Percentiles rank a stretch among this genome's conserved stretches.
These are phyloP conservation scores for Chrysotoxum bicinctum DNA, from an alignment of 2,888 invertebrate genomes.

Conservation along the genomic window DNA sequence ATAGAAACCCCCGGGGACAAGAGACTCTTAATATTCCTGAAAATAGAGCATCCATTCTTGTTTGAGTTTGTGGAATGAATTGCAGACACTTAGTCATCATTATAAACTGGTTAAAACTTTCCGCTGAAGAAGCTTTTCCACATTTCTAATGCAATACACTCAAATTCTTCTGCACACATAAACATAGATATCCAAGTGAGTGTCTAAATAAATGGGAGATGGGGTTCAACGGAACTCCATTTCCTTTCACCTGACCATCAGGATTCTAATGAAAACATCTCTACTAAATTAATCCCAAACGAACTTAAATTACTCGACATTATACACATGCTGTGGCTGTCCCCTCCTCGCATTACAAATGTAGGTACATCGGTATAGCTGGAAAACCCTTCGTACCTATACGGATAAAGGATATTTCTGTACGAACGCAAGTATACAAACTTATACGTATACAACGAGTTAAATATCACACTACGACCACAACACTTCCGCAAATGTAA, in stretches of 20 bases:
- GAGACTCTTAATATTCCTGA: conserved; percentile 1
- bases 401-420: not conserved
- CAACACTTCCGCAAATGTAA: conserved; percentile 71
- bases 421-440: not conserved
- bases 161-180: not conserved
- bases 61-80: conserved; percentile 54
- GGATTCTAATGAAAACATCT: conserved; percentile 69
- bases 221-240: conserved; percentile 3
- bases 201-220: not conserved
- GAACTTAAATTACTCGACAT: conserved; percentile 70
- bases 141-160: conserved; percentile 24
- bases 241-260: conserved; percentile 67
- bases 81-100: conserved; percentile 67
- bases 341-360: conserved; percentile 6
- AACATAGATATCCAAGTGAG: not conserved
- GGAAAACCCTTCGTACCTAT: not conserved
- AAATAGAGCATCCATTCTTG: conserved; percentile 38
- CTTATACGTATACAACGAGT: conserved; percentile 25
- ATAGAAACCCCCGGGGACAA: not conserved
- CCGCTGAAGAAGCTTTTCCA: conserved; percentile 44
- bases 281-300: conserved; percentile 72
- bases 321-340: conserved; percentile 24
- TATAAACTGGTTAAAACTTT: conserved; percentile 65
- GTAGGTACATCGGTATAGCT: not conserved
- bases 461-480: conserved; percentile 67